Evolutionary conservation across 2,113 vertebrate genomes (phyloP), one percentile per base, ranked within the genome.

Genomic region (Ranitomeya imitator): DNA sequence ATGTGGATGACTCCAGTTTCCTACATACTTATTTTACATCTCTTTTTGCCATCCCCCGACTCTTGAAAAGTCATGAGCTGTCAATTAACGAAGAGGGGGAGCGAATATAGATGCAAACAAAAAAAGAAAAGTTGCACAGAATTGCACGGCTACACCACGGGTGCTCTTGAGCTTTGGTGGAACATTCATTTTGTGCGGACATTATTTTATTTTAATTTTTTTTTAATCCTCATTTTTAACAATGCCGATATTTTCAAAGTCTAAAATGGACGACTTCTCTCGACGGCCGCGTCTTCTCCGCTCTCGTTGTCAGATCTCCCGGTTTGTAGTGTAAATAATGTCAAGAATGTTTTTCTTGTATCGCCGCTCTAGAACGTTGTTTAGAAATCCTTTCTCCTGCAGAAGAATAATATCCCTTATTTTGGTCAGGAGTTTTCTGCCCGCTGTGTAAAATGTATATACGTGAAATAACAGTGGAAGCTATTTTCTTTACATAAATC

Each of bases 401-500:
- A 90, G 88, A 92, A 93, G 93, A 93, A 92, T 93, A 90, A 93
- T 91, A 91, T 90, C 65, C 60, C 79, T 82, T 90, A 91, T 92
- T 92, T 90, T 87, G 88, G 79, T 83, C 79, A 91, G 89, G 92
- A 23, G 21, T 92, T 92, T 90, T 92, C 91, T 87, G 88, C 83
- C 90, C 92, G 90, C 93, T 91, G 94, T 92, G 89, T 92, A 88
- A 65, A 78, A 84, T 57, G 90, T 94, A 95, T 94, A 94, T 94
- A 92, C 10, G 52, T 77, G 52, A 63, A 88, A 88, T 88, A 88
- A 84, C 93, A 88, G 89, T 90, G 90, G 91, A 92, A 59, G 84
- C 93, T 95, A 92, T 95, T 96, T 95, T 94, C 93, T 94, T 94
- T 94, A 92, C 92, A 94, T 95, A 94, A 95, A 95, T 95, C 94